phyloP scores from a whole-genome alignment of 2,113 vertebrate species.

The Trachemys scripta region DNA sequence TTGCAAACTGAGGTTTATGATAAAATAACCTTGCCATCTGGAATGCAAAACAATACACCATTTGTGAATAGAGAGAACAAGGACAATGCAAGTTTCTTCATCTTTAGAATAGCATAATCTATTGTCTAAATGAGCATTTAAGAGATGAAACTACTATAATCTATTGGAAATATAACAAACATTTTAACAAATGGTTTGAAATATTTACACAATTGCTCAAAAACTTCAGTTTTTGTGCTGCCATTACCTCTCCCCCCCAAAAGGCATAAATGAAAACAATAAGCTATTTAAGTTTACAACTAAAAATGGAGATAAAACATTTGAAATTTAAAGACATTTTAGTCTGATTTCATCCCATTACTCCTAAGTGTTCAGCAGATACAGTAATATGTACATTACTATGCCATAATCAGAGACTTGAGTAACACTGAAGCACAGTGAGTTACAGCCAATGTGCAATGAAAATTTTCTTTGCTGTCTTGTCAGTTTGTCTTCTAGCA shows the following conservation, averaged over 20 bases:
- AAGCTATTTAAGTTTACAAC: neutral
- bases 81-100: neutral
- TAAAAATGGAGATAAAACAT: neutral
- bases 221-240: neutral
- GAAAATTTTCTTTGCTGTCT: neutral
- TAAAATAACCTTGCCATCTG: constrained; percentile 99
- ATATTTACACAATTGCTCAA: neutral
- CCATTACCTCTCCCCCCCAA: neutral
- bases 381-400: neutral
- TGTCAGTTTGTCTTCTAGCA: neutral
- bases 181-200: neutral
- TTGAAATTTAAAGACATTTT: neutral
- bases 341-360: neutral
- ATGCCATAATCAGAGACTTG: neutral
- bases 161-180: neutral
- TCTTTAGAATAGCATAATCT: neutral
- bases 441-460: neutral
- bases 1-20: constrained; percentile 98
- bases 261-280: neutral
- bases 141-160: neutral
- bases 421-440: neutral
- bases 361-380: neutral
- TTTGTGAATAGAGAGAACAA: neutral
- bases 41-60: constrained; percentile 46
- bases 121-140: neutral